These are phyloP conservation scores for Oreocharis arfaki DNA, from an alignment of 2,113 vertebrate genomes.

Conservation along the genomic window DNA sequence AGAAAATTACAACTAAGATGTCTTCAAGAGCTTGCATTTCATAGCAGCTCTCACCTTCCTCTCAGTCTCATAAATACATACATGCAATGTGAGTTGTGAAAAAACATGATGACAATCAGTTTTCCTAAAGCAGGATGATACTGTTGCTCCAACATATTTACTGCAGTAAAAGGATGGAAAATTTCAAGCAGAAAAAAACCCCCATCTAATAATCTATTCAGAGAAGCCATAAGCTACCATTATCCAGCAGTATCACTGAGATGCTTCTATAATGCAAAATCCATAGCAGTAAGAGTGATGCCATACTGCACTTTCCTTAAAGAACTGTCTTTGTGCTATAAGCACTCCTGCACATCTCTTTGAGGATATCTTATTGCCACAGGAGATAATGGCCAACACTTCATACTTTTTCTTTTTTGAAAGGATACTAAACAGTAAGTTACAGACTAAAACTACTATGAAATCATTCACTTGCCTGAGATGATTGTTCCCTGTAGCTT, in stretches of 20 bases:
- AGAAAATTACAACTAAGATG: neutral
- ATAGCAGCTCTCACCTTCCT: neutral
- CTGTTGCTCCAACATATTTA: neutral
- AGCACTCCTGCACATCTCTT: neutral
- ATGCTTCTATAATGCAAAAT: neutral
- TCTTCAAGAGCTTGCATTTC: neutral
- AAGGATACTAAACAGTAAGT: neutral
- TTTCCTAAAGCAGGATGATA: neutral
- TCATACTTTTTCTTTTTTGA: neutral
- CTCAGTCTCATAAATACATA: neutral
- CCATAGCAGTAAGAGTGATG: neutral
- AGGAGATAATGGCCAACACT: neutral
- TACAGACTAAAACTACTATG: neutral
- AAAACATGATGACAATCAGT: neutral
- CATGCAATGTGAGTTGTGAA: neutral
- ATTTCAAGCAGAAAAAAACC: neutral
- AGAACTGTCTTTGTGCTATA: neutral
- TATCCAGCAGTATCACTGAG: neutral
- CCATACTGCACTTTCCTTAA: neutral
- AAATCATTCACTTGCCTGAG: neutral
- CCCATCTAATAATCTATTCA: neutral
- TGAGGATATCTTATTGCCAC: neutral
- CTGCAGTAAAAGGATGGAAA: neutral
- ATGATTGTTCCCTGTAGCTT: neutral
- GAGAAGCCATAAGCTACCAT: neutral